Conservation (phyloP, 2,113 vertebrate species). For the Tapirus terrestris region DNA sequence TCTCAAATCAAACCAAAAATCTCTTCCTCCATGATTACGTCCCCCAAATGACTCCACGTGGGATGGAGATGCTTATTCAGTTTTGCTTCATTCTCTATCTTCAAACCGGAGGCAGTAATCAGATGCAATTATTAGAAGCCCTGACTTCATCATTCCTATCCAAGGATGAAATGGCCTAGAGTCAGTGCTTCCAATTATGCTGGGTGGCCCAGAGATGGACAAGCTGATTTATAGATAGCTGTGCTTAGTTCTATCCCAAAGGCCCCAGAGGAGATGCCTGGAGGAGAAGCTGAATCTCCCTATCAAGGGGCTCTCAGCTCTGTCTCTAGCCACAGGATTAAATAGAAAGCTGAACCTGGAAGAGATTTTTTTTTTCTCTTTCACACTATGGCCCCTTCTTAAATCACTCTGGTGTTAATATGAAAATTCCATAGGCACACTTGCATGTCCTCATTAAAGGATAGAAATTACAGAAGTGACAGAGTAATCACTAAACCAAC, state of each 20-base stretch:
- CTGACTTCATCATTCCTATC: constrained; percentile 43
- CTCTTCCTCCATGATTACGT: background rate
- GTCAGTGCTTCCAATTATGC: constrained; percentile 50
- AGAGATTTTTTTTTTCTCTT: background rate
- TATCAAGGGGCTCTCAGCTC: background rate
- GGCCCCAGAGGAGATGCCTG: background rate
- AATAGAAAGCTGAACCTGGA: background rate
- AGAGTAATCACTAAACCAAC: background rate
- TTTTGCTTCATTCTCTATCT: background rate
- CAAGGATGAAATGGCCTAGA: constrained; percentile 44
- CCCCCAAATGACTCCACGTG: background rate
- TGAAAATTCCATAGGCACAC: constrained; percentile 46
- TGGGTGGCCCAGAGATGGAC: constrained; percentile 15
- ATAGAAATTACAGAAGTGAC: constrained; percentile 51
- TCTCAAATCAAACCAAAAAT: background rate
- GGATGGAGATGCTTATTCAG: background rate
- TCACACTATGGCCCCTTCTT: background rate
- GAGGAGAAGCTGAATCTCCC: constrained; percentile 28
- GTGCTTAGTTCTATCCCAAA: background rate
- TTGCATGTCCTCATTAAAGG: constrained; percentile 54
- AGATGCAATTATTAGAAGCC: constrained; percentile 49
- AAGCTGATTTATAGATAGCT: constrained; percentile 33
- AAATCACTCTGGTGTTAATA: constrained; percentile 56
- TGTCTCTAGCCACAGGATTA: constrained; percentile 36
- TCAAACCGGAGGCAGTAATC: constrained; percentile 44